Percentiles rank a stretch among this genome's conserved stretches.
phyloP scores from a whole-genome alignment of 1,140 invertebrate genomes.

The Acromyrmex charruanus region DNA sequence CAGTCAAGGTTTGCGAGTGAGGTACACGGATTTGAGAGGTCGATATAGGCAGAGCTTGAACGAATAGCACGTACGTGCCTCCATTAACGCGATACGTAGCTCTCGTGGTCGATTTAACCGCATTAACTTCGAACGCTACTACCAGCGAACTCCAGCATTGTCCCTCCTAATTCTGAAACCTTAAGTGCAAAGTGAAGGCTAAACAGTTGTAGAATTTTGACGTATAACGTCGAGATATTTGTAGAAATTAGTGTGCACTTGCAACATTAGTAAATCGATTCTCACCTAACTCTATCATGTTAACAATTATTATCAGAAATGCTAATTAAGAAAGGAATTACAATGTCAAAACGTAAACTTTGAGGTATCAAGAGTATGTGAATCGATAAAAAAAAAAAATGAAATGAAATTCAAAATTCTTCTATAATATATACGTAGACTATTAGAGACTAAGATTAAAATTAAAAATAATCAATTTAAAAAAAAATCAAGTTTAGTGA shows the following conservation, averaged over 20 bases:
- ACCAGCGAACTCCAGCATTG: conserved; percentile 33
- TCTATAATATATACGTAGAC: not conserved
- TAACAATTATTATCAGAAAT: not conserved
- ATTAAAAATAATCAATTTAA: too few relatives aligned
- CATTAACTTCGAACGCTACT: conserved; percentile 51
- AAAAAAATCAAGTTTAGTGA: too few relatives aligned
- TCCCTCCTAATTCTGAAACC: conserved; percentile 55
- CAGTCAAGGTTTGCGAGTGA: conserved; percentile 75
- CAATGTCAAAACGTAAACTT: not conserved
- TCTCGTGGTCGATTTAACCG: conserved; percentile 54
- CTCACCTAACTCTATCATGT: not conserved
- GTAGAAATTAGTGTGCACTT: not conserved
- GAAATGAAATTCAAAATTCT: not conserved
- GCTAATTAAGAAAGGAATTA: not conserved
- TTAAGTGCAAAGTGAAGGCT: conserved; percentile 36
- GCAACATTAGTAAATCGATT: not conserved
- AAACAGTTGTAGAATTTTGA: conserved; percentile 35
- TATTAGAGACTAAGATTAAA: too few relatives aligned
- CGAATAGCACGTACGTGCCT: conserved; percentile 38
- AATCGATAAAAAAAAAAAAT: not conserved
- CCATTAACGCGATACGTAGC: conserved; percentile 56
- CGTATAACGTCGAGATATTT: not conserved
- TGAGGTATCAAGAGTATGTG: not conserved
- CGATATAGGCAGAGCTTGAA: conserved; percentile 63
- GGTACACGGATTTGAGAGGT: conserved; percentile 74